A percentile compares a stretch with the other conserved stretches of the same genome.
Conservation (phyloP, 2,888 invertebrate genomes). For the Rambutsinella grinnellia region DNA sequence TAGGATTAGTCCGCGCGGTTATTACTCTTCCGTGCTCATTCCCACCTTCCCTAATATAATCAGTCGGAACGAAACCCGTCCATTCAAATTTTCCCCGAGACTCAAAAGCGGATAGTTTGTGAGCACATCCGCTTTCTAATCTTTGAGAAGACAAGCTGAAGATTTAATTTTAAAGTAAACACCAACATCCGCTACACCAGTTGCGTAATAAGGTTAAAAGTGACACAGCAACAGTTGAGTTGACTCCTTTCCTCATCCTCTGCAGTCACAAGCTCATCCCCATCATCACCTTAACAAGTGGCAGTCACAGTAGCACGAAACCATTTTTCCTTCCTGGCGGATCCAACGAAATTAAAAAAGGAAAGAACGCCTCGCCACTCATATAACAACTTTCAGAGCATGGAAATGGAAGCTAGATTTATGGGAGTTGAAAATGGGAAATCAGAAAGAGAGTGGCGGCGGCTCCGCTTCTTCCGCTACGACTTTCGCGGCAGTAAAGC, state of each 20-base stretch:
- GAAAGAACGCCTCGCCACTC: neutral
- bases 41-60: neutral
- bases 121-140: neutral
- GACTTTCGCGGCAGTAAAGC: neutral
- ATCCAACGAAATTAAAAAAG: slow-evolving; percentile 4
- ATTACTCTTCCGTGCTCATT: neutral
- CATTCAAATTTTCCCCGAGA: neutral
- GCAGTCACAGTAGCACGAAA: neutral
- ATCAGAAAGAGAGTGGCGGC: neutral
- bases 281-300: neutral
- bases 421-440: neutral
- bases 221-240: slow-evolving; percentile 15
- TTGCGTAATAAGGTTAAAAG: neutral
- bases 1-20: neutral
- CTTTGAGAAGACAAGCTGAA: neutral
- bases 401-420: neutral
- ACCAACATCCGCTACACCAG: neutral
- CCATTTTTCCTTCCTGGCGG: neutral
- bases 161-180: neutral
- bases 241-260: neutral
- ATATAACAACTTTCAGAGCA: neutral
- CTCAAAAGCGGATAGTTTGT: too few relatives aligned
- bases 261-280: neutral
- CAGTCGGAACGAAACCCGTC: neutral
- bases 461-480: neutral